Evolutionary conservation across 2,113 vertebrate species (phyloP).

Genomic region (Grus americana): DNA sequence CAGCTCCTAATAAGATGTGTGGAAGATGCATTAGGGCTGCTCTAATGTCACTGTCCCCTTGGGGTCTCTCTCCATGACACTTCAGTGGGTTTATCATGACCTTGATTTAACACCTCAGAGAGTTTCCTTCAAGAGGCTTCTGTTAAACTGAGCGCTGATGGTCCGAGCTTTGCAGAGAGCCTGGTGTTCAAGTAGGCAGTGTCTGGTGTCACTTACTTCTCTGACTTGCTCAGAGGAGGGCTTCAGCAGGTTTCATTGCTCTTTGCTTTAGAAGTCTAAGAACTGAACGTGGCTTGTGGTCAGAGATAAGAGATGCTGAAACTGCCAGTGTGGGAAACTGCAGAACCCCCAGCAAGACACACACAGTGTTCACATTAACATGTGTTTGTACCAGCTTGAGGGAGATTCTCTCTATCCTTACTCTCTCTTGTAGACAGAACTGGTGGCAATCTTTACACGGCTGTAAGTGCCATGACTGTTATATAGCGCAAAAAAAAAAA

Average conservation of each 20-base stretch:
- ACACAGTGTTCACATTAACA: fast-evolving
- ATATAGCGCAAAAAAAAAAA: neutral
- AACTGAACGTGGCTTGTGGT: neutral
- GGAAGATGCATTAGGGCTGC: neutral
- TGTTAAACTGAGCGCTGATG: neutral
- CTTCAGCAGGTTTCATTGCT: neutral
- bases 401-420: neutral
- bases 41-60: neutral
- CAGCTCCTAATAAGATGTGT: neutral
- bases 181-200: neutral
- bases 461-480: neutral
- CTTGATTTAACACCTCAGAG: neutral
- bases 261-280: neutral
- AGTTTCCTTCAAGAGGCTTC: neutral
- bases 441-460: neutral
- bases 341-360: neutral
- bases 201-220: neutral
- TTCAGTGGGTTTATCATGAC: neutral
- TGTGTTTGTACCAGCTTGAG: neutral
- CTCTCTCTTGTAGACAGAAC: neutral
- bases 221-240: neutral
- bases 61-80: neutral
- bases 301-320: neutral
- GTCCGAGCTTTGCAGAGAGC: neutral
- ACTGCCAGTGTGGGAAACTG: neutral